Base-by-base conservation (phyloP, 2,888 invertebrate genomes). In the Bugulina stolonifera region DNA sequence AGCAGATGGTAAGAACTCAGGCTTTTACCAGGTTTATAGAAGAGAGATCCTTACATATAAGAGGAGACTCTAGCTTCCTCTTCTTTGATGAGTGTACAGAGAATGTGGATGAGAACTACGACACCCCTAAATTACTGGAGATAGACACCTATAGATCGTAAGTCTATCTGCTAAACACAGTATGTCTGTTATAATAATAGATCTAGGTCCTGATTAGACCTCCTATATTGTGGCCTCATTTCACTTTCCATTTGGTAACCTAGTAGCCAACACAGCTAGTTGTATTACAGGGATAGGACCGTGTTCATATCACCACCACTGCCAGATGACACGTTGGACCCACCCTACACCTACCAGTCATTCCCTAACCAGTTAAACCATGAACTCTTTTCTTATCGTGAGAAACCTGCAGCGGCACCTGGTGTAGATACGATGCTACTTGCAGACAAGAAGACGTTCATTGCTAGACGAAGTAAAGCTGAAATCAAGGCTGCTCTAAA, bases 21-120 rank as follows among this genome's bases (percentile, higher is more conserved):
- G 94, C 94, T 92, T 98, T 97, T 86, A 94, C 93, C 76, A 90
- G 96, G 71, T 99, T 99, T 85, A 97, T 99, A 75, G 98, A 99
- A 85, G 99, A 99, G 84, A 89, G 98, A 27, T 96, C 96, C 77
- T 98, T 99, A 86, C 94, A 97, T 0, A 94, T 95, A n/a, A 97
- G 97, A 81, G 93, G 93, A 79, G 97, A 98, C 86, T 93, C 94
- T 74, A 93, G 94, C 69, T 87, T 99, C 73, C 93, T 93, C 22
- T 94, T 94, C 86, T 99, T 99, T 82, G 99, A 99, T 85, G 97
- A 99, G 81, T 98, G 97, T 83, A 91, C 93, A 5, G 95, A 95
- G 75, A 82, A 80, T 78, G 82, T 82, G 71, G 81, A 79, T 75
- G 83, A 81, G 74, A 78, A 76, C 3, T 77, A 75, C 58, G 81